phyloP scores from a whole-genome alignment of 2,797 vertebrate species.

The Lepilemur septentrionalis region DNA sequence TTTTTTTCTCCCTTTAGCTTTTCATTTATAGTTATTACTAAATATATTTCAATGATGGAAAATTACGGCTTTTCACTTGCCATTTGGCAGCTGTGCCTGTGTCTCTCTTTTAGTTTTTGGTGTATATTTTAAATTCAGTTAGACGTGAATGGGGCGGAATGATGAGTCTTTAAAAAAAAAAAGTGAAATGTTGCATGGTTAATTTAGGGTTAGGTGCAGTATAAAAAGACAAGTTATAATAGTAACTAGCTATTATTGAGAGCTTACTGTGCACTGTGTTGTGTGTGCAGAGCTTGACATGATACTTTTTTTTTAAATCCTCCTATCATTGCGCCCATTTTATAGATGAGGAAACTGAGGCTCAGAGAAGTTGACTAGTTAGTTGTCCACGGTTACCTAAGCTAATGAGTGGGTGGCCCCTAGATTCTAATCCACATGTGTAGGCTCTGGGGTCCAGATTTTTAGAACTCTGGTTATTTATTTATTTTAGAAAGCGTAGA shows the following conservation, averaged over 20 bases:
- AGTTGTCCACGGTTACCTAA: neutral
- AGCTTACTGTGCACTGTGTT: neutral
- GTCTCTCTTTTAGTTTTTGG: slow-evolving; percentile 71
- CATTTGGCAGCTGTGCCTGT: slow-evolving; percentile 76
- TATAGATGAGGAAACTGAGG: neutral
- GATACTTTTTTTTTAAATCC: neutral
- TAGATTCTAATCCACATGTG: neutral
- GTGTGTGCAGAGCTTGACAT: neutral
- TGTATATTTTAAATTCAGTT: slow-evolving; percentile 76
- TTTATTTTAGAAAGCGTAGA: slow-evolving; percentile 4
- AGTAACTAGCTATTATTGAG: slow-evolving; percentile 53
- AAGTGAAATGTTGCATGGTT: slow-evolving; percentile 51
- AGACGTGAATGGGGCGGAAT: slow-evolving; percentile 68
- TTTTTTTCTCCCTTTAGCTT: slow-evolving; percentile 18
- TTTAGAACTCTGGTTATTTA: neutral
- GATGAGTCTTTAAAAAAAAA: slow-evolving; percentile 61
- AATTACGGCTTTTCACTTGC: slow-evolving; percentile 72
- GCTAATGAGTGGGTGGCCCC: neutral
- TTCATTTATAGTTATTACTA: slow-evolving; percentile 80
- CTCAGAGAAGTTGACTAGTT: neutral
- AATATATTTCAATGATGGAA: slow-evolving; percentile 75
- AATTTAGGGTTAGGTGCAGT: slow-evolving; percentile 70
- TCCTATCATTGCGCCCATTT: neutral
- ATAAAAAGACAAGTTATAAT: slow-evolving; percentile 71
- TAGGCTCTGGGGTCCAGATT: neutral